phyloP scores from a whole-genome alignment of 2,113 vertebrate genomes.

The Zapornia atra region DNA sequence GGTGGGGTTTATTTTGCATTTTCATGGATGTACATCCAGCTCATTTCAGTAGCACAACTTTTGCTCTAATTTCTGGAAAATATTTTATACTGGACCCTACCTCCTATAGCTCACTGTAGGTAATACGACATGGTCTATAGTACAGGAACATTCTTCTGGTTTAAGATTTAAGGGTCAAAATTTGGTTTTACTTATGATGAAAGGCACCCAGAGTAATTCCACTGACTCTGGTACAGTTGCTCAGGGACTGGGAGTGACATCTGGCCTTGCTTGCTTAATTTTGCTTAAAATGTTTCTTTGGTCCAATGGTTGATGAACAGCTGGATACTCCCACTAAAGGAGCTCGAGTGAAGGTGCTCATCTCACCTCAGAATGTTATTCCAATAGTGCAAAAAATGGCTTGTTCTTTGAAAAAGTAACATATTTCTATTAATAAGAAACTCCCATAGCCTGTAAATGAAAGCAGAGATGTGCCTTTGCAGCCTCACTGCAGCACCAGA shows the following conservation, averaged over 20 bases:
- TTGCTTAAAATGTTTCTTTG: not conserved
- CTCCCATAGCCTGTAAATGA: not conserved
- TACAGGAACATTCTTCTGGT: not conserved
- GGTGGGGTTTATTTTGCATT: not conserved
- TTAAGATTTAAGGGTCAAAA: not conserved
- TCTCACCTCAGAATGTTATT: not conserved
- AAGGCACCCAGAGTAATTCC: not conserved
- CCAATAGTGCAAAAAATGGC: not conserved
- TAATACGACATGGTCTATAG: not conserved
- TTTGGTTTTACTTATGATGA: not conserved
- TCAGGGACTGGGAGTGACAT: not conserved
- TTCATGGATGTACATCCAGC: not conserved
- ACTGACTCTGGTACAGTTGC: not conserved
- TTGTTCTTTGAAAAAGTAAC: constrained; percentile 1
- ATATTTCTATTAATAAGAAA: not conserved
- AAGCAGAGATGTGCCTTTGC: not conserved
- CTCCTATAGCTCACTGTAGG: not conserved
- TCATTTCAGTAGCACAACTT: not conserved
- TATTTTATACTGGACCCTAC: not conserved
- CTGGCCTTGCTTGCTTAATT: not conserved
- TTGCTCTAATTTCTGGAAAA: not conserved
- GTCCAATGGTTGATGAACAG: not conserved
- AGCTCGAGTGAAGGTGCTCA: not conserved
- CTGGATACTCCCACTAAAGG: not conserved
- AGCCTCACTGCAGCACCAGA: not conserved